Base-by-base conservation (phyloP, 2,888 invertebrate species). In the Nomada hirtipes region DNA sequence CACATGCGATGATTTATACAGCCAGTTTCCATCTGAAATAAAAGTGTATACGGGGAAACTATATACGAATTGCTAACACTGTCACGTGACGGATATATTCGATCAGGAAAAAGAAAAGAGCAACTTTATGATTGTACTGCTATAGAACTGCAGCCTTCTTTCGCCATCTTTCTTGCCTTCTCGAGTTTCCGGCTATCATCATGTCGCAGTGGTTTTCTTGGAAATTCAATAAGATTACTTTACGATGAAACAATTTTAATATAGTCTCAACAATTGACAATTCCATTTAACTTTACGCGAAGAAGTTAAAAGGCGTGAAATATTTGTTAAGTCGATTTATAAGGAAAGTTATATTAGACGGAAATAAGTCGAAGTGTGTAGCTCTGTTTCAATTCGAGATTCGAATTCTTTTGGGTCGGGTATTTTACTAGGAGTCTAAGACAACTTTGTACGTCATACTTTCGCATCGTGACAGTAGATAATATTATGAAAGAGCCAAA, bases 1-100 rank as follows among this genome's bases (percentile, higher is more conserved):
- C 7, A 52, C 60, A 42, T 68, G 65, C 68, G 64, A 83, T 60
- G 63, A 50, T 50, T 61, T 68, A 68, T 13, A 44, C 23, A 44
- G 70, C 29, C 15, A 61, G 20, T 42, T 15, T 29, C 69, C 29
- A 26, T 70, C 47, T 65, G 50, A 52, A 73, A 61, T 59, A 61
- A 55, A 71, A 47, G 20, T 18, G 52, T 55, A 7, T 10, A 44
- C 44, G 23, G 18, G 11, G 36, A 52, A 42, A 53, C 9, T n/a
- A 36, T 64, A 15, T 26, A 20, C 57, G 50, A 57, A 64, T 60
- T 67, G 15, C n/a, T 57, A 68, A 65, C 42, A 18, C 29, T 15
- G n/a, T 64, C 52, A 53, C 55, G 61, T 63, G 57, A 23, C 64
- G 42, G 29, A 36, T 64, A 29, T 20, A 70, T 65, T 36, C 13